Base-by-base conservation (phyloP, 2,113 vertebrate genomes). In the Pungitius pungitius region DNA sequence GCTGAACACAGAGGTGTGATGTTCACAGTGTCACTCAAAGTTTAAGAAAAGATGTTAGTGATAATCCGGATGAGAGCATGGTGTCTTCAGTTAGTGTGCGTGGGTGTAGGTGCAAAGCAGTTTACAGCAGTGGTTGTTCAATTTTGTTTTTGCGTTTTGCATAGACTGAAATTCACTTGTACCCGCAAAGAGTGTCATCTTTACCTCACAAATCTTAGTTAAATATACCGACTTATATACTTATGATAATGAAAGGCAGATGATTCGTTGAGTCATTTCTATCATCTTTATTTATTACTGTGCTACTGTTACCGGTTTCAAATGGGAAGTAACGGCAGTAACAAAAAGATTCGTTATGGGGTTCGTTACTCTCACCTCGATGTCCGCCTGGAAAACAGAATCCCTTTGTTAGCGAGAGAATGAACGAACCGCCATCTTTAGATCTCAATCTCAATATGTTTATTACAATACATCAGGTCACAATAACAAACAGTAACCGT, bases 1-100 rank as follows among this genome's bases (percentile, higher is more conserved):
- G 20, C 14, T 51, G 18, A 15, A 27, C 35, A 35, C 49, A 71
- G 63, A 74, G 43, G 39, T 77, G 83, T 68, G 14, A 78, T 73
- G 33, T 69, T 78, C 26, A 27, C 12, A 15, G 30, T 10, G 42
- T 55, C 33, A 55, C 7, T 39, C n/a, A 26, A 0, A 0, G 0
- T 39, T 9, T 63, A 0, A 13, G 11, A 55, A 54, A 26, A 18
- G 2, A 42, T 3, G 9, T 18, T 15, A 33, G 30, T 6, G 56
- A 2, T 14, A 52, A 15, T 2, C 9, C 24, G 3, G 6, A 13
- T 11, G 40, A 4, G 30, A 49, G 27, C 20, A 40, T 45, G 67
- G 14, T 62, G 12, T 62, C 40, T 43, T 65, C 12, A 33, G 26
- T 64, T n/a, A 17, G n/a, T 47, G 40, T 51, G 20, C 22, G 62